Conservation (phyloP, 2,113 vertebrate species). For the Mixornis gularis region DNA sequence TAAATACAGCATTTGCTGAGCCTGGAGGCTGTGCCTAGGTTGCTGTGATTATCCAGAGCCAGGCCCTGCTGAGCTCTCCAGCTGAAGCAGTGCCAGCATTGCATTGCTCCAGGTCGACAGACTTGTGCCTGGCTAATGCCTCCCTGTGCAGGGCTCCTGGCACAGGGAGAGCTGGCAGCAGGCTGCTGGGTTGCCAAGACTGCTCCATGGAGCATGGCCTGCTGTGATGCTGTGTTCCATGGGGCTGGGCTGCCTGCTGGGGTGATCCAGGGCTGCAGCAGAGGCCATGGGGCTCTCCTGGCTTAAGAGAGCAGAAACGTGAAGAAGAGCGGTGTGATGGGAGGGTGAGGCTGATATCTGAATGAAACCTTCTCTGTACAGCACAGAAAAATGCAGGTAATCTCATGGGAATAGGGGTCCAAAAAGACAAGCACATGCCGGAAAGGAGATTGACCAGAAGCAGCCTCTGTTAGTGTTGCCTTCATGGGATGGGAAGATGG, state of each 20-base stretch:
- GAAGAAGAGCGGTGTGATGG: background rate
- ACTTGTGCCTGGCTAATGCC: background rate
- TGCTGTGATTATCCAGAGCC: background rate
- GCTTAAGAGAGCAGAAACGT: background rate
- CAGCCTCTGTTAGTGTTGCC: background rate
- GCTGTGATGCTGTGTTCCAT: background rate
- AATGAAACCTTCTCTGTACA: background rate
- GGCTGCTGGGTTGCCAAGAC: background rate
- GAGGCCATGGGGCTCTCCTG: background rate
- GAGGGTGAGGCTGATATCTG: background rate
- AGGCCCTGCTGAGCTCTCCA: background rate
- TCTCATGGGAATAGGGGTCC: background rate
- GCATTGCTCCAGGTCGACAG: rapidly evolving
- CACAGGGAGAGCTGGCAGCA: background rate
- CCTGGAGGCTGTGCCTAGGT: background rate
- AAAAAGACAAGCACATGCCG: background rate
- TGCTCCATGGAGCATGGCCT: background rate
- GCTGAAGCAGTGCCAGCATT: background rate
- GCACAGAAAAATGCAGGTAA: background rate
- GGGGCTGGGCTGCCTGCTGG: background rate
- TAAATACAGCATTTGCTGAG: background rate
- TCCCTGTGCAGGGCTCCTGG: background rate
- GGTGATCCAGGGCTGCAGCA: background rate
- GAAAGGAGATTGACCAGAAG: background rate
- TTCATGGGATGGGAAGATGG: background rate